A percentile compares a stretch with the other conserved stretches of the same genome.
Conservation (phyloP, 2,797 vertebrate species). For the Halcyon chelicuti region DNA sequence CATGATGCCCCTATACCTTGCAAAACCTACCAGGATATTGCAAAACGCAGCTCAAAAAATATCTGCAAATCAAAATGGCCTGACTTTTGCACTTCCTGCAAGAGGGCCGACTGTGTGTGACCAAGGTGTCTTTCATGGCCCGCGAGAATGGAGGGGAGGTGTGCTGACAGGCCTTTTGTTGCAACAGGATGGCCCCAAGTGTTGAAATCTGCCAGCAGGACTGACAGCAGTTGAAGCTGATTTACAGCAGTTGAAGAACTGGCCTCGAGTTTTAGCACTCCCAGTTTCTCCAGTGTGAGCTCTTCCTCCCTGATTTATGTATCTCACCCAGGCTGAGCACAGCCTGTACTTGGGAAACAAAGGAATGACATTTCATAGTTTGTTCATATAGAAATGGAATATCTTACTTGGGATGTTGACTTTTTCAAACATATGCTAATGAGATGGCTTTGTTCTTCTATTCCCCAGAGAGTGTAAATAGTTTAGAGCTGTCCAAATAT, state of each 20-base stretch:
- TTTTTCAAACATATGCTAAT: conserved; percentile 61
- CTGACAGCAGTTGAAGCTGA: conserved; percentile 28
- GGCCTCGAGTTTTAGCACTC: conserved; percentile 10
- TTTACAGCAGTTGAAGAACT: conserved; percentile 36
- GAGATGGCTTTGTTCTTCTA: conserved; percentile 39
- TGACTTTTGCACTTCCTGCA: background rate
- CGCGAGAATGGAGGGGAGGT: conserved; percentile 20
- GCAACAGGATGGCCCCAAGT: fast-evolving
- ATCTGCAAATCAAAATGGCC: conserved; percentile 15
- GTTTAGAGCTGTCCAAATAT: conserved; percentile 34
- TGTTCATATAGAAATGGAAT: conserved; percentile 60
- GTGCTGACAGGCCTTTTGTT: conserved; percentile 53
- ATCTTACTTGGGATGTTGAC: conserved; percentile 32
- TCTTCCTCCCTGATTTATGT: conserved; percentile 63
- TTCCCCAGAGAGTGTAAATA: background rate
- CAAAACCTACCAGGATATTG: background rate
- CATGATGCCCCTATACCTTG: background rate
- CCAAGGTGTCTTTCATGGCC: conserved; percentile 29
- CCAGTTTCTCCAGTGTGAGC: conserved; percentile 22
- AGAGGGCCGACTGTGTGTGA: background rate
- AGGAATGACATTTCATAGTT: conserved; percentile 61
- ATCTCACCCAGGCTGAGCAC: background rate
- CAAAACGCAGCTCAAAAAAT: background rate
- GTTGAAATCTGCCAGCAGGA: conserved; percentile 31
- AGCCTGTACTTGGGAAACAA: background rate